Base-by-base conservation (phyloP, 2,797 vertebrate species). In the Poeciliopsis presidionis region DNA sequence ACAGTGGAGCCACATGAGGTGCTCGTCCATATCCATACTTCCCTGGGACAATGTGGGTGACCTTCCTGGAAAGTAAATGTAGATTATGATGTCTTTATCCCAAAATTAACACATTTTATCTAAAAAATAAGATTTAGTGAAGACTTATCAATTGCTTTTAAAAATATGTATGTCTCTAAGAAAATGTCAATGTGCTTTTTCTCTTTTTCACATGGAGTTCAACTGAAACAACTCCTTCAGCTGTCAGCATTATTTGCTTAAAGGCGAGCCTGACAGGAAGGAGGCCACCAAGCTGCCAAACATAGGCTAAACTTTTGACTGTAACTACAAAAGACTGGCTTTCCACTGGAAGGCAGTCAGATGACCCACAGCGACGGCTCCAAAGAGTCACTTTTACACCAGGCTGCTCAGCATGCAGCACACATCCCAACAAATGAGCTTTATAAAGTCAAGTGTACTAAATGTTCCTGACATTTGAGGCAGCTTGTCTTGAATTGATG, bases 11-110 rank as follows among this genome's bases (percentile, higher is more conserved):
- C 71, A 96, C 95, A 76, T 96, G 96, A 0, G 97, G 97, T 73
- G 96, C 95, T 90, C 95, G 97, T 0, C 98, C 97, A 36, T 97
- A 98, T 49, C 97, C 97, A 1, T 98, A 98, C 86, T 94, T 95
- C 53, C 98, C 98, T 0, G 98, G 97, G 67, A 88, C 89, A 4
- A 98, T 97, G 43, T 85, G 88, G 28, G 76, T 73, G 82, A 91
- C 94, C 73, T 91, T 96, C 91, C 96, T 97, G 94, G 18, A 89
- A 88, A 76, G 83, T 73, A 90, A 83, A 84, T 8, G 79, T 11
- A 69, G 3, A 72, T 77, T 28, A 46, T 30, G 7, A 39, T 18
- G 22, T 18, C 70, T 75, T 75, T 49, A 16, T 78, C 41, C 20
- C 70, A 86, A 65, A 46, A 61, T 28, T 7, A 3, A 13, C 0